phyloP scores from a whole-genome alignment of 2,888 invertebrate genomes.

The Catocala nupta region DNA sequence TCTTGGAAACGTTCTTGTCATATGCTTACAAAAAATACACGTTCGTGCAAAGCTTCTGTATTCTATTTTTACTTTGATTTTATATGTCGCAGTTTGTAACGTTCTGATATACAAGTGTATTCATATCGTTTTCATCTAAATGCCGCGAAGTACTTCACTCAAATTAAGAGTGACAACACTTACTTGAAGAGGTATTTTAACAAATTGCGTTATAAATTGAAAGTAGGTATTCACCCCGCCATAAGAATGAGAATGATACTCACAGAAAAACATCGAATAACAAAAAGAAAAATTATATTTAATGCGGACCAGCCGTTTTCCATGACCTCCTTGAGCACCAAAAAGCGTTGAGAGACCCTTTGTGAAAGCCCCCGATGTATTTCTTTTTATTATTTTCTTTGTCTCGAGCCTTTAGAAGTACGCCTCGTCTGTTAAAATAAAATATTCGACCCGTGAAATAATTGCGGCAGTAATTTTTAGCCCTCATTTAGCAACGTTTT shows the following conservation, averaged over 20 bases:
- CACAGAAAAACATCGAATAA: constrained; percentile 47
- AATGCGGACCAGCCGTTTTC: constrained; percentile 67
- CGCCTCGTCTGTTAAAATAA: constrained; percentile 69
- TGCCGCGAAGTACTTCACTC: background rate
- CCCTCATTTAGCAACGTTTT: constrained; percentile 70
- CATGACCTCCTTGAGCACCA: constrained; percentile 61
- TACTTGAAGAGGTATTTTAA: constrained; percentile 29
- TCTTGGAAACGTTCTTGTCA: no score
- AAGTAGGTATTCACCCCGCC: constrained; percentile 32
- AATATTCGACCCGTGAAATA: constrained; percentile 79
- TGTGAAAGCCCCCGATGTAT: constrained; percentile 70
- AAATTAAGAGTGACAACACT: constrained; percentile 32
- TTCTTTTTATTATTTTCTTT: constrained; percentile 77
- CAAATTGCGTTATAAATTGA: constrained; percentile 41
- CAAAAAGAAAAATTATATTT: constrained; percentile 71
- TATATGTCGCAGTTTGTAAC: no score
- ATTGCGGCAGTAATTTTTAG: constrained; percentile 76
- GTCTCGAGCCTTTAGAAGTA: constrained; percentile 66
- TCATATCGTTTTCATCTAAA: background rate
- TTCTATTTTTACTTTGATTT: no score
- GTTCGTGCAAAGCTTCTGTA: no score
- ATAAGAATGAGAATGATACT: constrained; percentile 34
- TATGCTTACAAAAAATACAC: no score
- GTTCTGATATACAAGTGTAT: background rate
- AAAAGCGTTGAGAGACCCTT: constrained; percentile 73